Percentiles rank a stretch among this genome's conserved stretches.
These are phyloP conservation scores for Atta colombica DNA, from an alignment of 1,140 invertebrate species.

Conservation along the genomic window DNA sequence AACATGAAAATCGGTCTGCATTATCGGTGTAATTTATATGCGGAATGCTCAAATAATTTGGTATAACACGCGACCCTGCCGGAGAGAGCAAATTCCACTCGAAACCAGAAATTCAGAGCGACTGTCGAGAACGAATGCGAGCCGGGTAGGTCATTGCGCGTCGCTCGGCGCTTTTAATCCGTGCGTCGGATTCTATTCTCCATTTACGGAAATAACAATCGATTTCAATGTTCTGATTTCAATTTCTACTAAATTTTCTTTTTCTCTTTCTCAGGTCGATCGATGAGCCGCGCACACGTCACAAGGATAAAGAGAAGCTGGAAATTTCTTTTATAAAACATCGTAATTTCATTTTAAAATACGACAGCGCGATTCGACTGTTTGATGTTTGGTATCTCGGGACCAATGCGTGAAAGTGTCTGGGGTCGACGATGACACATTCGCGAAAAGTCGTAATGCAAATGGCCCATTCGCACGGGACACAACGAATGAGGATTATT, in stretches of 20 bases:
- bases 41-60: conserved; percentile 59
- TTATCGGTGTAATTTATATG: conserved; percentile 65
- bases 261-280: not conserved
- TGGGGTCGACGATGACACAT: not conserved
- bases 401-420: not conserved
- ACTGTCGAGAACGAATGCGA: conserved; percentile 40
- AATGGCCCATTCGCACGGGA: conserved; percentile 37
- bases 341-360: conserved; percentile 39
- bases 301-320: conserved; percentile 26
- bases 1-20: conserved; percentile 41
- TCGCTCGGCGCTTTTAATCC: conserved; percentile 51
- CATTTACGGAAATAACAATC: conserved; percentile 57
- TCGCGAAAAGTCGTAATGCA: conserved; percentile 33
- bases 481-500: conserved; percentile 51
- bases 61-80: conserved; percentile 46
- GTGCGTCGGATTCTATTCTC: conserved; percentile 35
- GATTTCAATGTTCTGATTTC: conserved; percentile 36
- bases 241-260: not conserved
- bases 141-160: conserved; percentile 36
- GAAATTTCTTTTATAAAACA: conserved; percentile 43
- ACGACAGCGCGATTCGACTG: conserved; percentile 17
- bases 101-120: conserved; percentile 45
- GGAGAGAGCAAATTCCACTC: conserved; percentile 57
- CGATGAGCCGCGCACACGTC: not conserved
- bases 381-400: conserved; percentile 27